A percentile compares a stretch with the other conserved stretches of the same genome.
Conservation (phyloP, 2,888 invertebrate genomes). For the Temnothorax rugatulus region DNA sequence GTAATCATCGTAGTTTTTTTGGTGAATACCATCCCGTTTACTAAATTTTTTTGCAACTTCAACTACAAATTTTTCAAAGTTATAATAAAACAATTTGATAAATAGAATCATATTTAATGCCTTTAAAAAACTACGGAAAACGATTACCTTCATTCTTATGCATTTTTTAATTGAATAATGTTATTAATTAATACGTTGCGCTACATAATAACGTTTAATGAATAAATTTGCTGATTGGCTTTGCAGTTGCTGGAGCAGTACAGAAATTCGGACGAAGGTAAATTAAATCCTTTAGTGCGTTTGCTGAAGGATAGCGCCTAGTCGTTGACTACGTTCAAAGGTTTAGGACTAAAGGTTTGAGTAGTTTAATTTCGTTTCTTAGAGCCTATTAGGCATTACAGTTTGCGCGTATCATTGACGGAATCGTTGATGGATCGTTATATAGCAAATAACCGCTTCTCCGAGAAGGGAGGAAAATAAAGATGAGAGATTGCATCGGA, state of each 20-base stretch:
- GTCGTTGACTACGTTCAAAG: conserved; percentile 56
- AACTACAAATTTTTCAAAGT: too few species aligned
- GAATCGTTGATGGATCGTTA: conserved; percentile 41
- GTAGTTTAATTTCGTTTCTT: conserved; percentile 50
- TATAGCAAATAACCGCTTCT: conserved; percentile 34
- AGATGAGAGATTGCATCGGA: not conserved
- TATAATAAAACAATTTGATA: too few species aligned
- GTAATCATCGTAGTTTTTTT: too few species aligned
- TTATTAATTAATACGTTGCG: not conserved
- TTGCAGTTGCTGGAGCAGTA: conserved; percentile 89
- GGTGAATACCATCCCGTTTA: too few species aligned
- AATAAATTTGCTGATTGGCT: conserved; percentile 65
- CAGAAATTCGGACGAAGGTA: conserved; percentile 87
- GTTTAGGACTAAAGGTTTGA: conserved; percentile 30
- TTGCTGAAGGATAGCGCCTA: conserved; percentile 81
- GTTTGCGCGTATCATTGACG: not conserved
- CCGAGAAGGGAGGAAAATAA: not conserved
- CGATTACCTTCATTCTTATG: not conserved
- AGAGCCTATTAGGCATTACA: conserved; percentile 7
- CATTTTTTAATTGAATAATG: not conserved
- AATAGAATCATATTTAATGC: too few species aligned
- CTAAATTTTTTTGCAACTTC: too few species aligned
- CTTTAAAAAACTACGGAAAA: too few species aligned
- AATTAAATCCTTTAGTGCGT: conserved; percentile 87
- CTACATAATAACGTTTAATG: not conserved